Evolutionary conservation across 2,888 invertebrate genomes (phyloP), one percentile per base, ranked within the genome.

Genomic region (Chydorus sphaericus): DNA sequence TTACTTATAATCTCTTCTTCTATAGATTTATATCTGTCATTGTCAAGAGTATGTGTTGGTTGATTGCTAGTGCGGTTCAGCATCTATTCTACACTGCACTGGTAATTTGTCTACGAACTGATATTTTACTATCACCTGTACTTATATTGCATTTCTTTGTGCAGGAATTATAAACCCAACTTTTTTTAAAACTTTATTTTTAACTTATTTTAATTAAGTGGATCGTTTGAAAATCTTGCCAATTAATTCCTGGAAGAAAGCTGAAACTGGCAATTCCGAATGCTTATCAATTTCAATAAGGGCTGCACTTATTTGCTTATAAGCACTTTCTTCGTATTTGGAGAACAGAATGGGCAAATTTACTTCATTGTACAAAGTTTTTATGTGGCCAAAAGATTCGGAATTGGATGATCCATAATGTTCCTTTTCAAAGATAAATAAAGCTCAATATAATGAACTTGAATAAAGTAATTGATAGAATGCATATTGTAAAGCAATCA

Each of bases 241-340:
- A 62, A 90, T 73, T 64, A 88, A 79, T 70, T 84, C 84, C 63
- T 86, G 81, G 72, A 90, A 90, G 55, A 88, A 69, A 60, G 83
- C 69, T 60, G 83, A 79, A 64, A 87, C 87, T 1, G 87, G 86
- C 29, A 89, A 73, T 29, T n/a, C n/a, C n/a, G n/a, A n/a, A n/a
- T 84, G 44, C n/a, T 44, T 85, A 36, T 83, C 78, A 1, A 85
- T 81, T 71, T 88, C 87, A 63, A 86, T 85, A 63, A 90, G 85
- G 67, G 86, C 86, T 5, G 83, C 84, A 64, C 79, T 81, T 62
- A 89, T 81, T 64, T 84, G 76, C 66, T 87, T 85, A 65, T 83
- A 86, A 14, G 82, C 84, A 64, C 86, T 83, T 65, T 88, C 85
- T 71, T 91, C 89, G 63, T 85, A 89, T 29, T 80, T 78, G 0